These are phyloP conservation scores for Drosophila phalerata DNA, from an alignment of 2,888 invertebrate species.

Conservation along the genomic window DNA sequence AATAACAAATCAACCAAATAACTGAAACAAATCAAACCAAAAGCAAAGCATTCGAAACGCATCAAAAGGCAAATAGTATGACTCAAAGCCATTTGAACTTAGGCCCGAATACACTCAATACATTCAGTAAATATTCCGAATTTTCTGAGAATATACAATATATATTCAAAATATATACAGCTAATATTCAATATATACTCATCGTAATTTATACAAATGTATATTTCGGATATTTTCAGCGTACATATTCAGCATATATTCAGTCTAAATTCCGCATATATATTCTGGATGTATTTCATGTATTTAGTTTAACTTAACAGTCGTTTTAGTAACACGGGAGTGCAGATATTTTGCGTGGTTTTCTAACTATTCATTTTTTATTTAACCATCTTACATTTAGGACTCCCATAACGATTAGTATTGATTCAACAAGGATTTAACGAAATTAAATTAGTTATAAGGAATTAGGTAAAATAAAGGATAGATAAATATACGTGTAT, in stretches of 20 bases:
- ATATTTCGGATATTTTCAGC: not conserved
- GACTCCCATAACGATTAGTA: conserved; percentile 31
- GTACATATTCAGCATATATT: too few relatives aligned
- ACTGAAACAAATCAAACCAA: conserved; percentile 55
- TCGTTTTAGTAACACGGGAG: conserved; percentile 54
- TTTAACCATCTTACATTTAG: conserved; percentile 9
- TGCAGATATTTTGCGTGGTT: conserved; percentile 46
- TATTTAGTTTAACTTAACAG: conserved; percentile 27
- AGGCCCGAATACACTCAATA: conserved; percentile 14
- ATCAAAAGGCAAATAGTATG: conserved; percentile 48
- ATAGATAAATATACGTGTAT: conserved; percentile 13
- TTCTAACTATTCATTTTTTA: conserved; percentile 33
- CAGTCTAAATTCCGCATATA: not conserved
- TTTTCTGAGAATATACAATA: not conserved
- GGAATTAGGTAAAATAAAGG: not conserved
- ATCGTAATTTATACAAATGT: too few relatives aligned
- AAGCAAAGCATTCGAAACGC: conserved; percentile 76
- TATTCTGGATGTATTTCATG: not conserved
- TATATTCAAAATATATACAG: not conserved
- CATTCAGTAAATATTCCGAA: not conserved
- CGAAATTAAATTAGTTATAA: conserved; percentile 9
- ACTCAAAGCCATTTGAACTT: conserved; percentile 26
- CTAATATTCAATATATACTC: not conserved
- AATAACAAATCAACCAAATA: conserved; percentile 47
- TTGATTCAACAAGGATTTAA: conserved; percentile 10